Percentiles rank a stretch among this genome's conserved stretches.
These are phyloP conservation scores for Taurulus bubalis DNA, from an alignment of 2,113 vertebrate genomes.

Conservation along the genomic window DNA sequence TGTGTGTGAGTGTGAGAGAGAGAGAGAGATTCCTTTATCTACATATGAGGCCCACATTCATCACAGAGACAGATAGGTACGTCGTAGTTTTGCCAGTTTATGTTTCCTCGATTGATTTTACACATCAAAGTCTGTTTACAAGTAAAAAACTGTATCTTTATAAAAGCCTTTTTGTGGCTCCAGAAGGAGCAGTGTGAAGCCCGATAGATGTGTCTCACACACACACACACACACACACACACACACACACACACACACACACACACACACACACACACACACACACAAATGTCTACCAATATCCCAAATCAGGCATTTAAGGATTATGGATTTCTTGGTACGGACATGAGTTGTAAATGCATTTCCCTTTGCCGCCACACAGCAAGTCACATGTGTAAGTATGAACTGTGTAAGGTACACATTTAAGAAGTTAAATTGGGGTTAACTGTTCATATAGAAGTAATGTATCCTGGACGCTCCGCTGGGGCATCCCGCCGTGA, in stretches of 20 bases:
- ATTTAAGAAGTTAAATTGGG: constrained; percentile 13
- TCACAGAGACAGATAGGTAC: neutral
- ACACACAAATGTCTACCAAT: neutral
- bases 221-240: too few relatives aligned
- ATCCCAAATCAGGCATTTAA: too few relatives aligned
- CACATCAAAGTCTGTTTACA: neutral
- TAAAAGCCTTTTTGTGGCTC: neutral
- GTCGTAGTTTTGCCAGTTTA: neutral
- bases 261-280: too few relatives aligned
- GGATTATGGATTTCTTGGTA: too few relatives aligned
- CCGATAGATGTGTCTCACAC: too few relatives aligned
- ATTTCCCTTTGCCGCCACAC: neutral
- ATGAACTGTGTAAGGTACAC: too few relatives aligned
- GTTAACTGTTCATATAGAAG: constrained; percentile 17
- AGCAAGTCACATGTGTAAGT: too few relatives aligned
- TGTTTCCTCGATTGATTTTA: neutral
- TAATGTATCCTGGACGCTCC: neutral
- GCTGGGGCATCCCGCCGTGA: neutral
- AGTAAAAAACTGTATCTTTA: neutral
- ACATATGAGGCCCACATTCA: neutral
- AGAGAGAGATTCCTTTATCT: neutral
- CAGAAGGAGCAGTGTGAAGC: neutral
- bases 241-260: too few relatives aligned
- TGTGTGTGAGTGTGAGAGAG: neutral
- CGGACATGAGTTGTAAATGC: neutral